These are phyloP conservation scores for Cisticola juncidis DNA, from an alignment of 2,113 vertebrate species.

Conservation along the genomic window DNA sequence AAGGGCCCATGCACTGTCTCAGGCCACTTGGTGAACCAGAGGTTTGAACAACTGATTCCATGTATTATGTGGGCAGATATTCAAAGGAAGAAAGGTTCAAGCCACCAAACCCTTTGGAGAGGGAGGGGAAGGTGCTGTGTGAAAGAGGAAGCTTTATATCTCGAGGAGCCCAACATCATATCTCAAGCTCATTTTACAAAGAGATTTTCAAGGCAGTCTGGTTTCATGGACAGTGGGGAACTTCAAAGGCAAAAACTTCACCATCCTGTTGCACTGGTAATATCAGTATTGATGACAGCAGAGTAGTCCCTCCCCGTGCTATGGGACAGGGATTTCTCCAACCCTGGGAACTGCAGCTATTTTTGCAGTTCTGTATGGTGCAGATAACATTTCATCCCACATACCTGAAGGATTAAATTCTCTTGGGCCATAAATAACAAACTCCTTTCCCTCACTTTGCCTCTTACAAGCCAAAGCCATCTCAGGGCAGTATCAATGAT, in stretches of 20 bases:
- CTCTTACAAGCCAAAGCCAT: neutral
- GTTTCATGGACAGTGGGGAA: neutral
- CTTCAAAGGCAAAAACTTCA: neutral
- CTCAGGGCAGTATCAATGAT: neutral
- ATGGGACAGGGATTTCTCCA: neutral
- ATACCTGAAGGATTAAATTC: neutral
- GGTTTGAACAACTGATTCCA: neutral
- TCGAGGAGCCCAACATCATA: fast-evolving
- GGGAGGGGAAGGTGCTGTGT: neutral
- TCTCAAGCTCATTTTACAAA: neutral
- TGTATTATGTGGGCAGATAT: neutral
- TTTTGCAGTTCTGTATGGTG: neutral
- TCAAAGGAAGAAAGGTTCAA: neutral
- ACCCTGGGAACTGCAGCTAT: neutral
- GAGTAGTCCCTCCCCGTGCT: neutral
- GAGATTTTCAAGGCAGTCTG: neutral
- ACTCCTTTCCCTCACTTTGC: neutral
- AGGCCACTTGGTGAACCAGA: neutral
- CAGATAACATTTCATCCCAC: neutral
- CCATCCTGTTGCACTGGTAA: neutral
- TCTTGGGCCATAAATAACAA: neutral
- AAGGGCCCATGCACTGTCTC: neutral
- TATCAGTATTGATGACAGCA: neutral
- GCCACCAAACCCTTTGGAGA: neutral
- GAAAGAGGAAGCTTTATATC: neutral